Base-by-base conservation (phyloP, 2,888 invertebrate species). In the Xylota sylvarum region DNA sequence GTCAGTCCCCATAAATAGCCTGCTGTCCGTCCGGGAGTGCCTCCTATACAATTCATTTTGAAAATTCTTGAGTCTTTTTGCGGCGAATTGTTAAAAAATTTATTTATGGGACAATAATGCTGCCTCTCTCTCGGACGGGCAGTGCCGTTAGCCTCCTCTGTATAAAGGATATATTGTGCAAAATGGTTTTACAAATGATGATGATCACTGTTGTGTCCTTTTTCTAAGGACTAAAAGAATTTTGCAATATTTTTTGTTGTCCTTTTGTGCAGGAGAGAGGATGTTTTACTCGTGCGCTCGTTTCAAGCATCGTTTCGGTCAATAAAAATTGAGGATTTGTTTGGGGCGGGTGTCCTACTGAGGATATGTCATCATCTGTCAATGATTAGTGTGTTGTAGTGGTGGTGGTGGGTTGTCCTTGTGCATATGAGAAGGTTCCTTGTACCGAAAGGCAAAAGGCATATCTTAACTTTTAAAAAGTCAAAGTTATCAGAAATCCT, bases 261-360 rank as follows among this genome's bases (percentile, higher is more conserved):
- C n/a, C n/a, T n/a, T n/a, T n/a, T n/a, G n/a, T n/a, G n/a, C n/a
- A n/a, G n/a, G n/a, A n/a, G n/a, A n/a, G n/a, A n/a, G n/a, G n/a
- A n/a, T n/a, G n/a, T n/a, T n/a, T n/a, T n/a, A n/a, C n/a, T n/a
- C n/a, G n/a, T n/a, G n/a, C n/a, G 5, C n/a, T 43, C n/a, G 4
- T n/a, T 23, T 23, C n/a, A n/a, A n/a, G 23, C 23, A 23, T 23
- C 2, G 17, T 48, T 48, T 48, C 46, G 46, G 46, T 52, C 40
- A 60, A 60, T 60, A 60, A 60, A 60, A 60, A 40, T 40, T 40
- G n/a, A 58, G 12, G 37, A 58, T 55, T 55, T 55, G 32, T 55
- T n/a, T 30, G 32, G 55, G 32, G 55, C n/a, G n/a, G 23, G 23
- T 23, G 2, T 43, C 43, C 43, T 43, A 14, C 43, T 43, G 43